Evolutionary conservation across 2,797 vertebrate species (phyloP).

Genomic region (Percopsis omiscomaycus): DNA sequence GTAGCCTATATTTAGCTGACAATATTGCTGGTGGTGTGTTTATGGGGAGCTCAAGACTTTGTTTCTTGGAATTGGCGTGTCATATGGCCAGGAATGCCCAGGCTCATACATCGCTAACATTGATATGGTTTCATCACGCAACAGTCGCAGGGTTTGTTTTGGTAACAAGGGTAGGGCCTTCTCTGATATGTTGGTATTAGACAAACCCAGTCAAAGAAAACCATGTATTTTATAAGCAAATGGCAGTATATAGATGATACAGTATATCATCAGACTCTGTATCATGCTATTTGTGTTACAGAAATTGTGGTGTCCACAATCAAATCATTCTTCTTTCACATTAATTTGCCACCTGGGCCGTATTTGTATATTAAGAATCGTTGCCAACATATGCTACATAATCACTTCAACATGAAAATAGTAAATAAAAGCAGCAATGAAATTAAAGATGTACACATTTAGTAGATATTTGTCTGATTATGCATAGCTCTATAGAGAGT

Average conservation of each 20-base stretch:
- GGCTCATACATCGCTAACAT: conserved; percentile 86
- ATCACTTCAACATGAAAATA: no score
- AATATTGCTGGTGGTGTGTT: conserved; percentile 87
- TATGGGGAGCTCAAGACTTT: conserved; percentile 77
- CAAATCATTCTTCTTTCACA: neutral
- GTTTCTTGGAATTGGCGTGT: conserved; percentile 85
- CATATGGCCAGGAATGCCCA: conserved; percentile 88
- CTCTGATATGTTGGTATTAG: conserved; percentile 34
- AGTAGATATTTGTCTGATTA: no score
- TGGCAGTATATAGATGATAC: neutral
- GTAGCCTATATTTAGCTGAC: conserved; percentile 88
- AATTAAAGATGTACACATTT: no score
- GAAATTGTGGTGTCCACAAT: no score
- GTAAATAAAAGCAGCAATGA: no score
- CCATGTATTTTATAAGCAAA: neutral
- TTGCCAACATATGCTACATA: no score
- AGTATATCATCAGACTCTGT: no score
- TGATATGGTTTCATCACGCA: conserved; percentile 88
- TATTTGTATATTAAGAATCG: no score
- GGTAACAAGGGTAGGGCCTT: conserved; percentile 3
- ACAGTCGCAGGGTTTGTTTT: conserved; percentile 79
- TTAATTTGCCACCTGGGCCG: neutral
- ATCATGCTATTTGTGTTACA: no score
- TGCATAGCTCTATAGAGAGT: no score
- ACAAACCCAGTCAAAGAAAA: conserved; percentile 23